These are phyloP conservation scores for Rana temporaria DNA, from an alignment of 2,113 vertebrate genomes.

Conservation along the genomic window DNA sequence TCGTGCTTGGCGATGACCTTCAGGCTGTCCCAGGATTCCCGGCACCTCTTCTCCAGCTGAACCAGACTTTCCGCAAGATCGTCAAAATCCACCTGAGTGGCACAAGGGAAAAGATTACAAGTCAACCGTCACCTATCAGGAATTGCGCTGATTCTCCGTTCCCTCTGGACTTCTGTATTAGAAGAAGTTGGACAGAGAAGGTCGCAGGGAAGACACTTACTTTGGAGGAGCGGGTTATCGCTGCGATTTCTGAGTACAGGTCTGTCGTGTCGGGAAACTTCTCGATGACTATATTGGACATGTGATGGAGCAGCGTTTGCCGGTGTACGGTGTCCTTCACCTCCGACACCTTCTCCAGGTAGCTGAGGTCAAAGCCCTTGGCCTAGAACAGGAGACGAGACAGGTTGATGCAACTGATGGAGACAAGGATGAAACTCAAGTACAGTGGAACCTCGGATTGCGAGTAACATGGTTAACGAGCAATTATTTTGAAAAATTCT, in stretches of 20 bases:
- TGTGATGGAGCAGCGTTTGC: constrained; percentile 91
- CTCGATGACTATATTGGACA: constrained; percentile 87
- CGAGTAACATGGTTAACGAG: no score
- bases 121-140: no score
- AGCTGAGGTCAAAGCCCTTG: constrained; percentile 91
- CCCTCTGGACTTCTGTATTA: no score
- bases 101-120: not conserved
- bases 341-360: constrained; percentile 96
- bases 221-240: constrained; percentile 89
- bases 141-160: no score
- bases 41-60: constrained; percentile 88
- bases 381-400: constrained; percentile 74
- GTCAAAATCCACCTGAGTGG: constrained; percentile 89
- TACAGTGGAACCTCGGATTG: no score
- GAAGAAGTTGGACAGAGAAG: not conserved
- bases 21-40: constrained; percentile 88
- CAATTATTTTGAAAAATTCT: no score
- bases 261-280: constrained; percentile 87
- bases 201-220: constrained; percentile 67
- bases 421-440: no score
- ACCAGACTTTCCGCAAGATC: constrained; percentile 86
- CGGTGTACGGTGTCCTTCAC: constrained; percentile 96
- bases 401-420: not conserved
- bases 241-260: constrained; percentile 91
- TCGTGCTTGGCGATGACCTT: constrained; percentile 90